phyloP scores from a whole-genome alignment of 2,888 invertebrate genomes.

The Hydropsyche betteni region DNA sequence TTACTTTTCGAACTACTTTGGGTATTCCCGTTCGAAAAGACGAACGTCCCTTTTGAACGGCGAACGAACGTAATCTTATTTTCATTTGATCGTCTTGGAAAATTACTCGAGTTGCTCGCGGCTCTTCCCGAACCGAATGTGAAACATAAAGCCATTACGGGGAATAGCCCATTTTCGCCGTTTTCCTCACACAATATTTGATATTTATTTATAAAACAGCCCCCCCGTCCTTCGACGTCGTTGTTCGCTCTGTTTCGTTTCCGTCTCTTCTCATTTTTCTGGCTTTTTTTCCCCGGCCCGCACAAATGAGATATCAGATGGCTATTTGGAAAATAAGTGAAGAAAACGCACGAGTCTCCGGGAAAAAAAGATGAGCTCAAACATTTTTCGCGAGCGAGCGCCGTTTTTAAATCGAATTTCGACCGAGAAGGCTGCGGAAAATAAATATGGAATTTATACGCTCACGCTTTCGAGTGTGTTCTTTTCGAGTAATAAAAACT shows the following conservation, averaged over 20 bases:
- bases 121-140: constrained; percentile 44
- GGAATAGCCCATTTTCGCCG: constrained; percentile 49
- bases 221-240: not conserved
- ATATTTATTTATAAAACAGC: constrained; percentile 45
- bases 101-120: constrained; percentile 46
- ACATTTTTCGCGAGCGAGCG: not conserved
- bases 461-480: too few relatives aligned
- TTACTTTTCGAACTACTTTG: too few relatives aligned
- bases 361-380: constrained; percentile 13
- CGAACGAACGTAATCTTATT: constrained; percentile 45
- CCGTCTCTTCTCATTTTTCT: not conserved
- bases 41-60: not conserved
- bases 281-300: not conserved
- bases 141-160: constrained; percentile 50
- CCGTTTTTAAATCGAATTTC: constrained; percentile 26
- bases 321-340: constrained; percentile 24
- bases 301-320: constrained; percentile 38
- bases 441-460: too few relatives aligned
- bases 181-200: constrained; percentile 43
- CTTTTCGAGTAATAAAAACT: constrained; percentile 14
- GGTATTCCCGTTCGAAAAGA: not conserved
- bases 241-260: constrained; percentile 10
- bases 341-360: constrained; percentile 6
- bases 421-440: too few relatives aligned
- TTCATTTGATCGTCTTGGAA: constrained; percentile 51